A percentile compares a stretch with the other conserved stretches of the same genome.
Evolutionary conservation across 2,888 invertebrate genomes (phyloP).

Genomic region (Drosophila subsilvestris): DNA sequence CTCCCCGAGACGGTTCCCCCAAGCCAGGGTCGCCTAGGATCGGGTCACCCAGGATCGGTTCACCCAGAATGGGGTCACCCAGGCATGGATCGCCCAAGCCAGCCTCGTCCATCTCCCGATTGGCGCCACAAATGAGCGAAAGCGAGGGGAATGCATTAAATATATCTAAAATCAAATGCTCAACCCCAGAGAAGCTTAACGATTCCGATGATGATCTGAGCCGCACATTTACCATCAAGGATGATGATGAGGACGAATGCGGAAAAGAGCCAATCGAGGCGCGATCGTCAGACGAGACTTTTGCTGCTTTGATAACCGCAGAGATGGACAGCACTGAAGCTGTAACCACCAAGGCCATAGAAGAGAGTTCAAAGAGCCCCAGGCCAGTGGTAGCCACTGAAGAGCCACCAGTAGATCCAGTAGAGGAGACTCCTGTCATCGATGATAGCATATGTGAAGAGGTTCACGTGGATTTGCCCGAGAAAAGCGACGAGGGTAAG

Average conservation of each 20-base stretch:
- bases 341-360: background rate
- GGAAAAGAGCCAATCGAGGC: background rate
- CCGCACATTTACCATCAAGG: slow-evolving; percentile 68
- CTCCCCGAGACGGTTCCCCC: slow-evolving; percentile 44
- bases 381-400: background rate
- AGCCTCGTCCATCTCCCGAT: slow-evolving; percentile 5
- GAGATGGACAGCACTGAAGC: background rate
- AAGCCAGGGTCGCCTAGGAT: slow-evolving; percentile 43
- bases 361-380: background rate
- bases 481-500: slow-evolving; percentile 16
- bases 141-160: background rate
- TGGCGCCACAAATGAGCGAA: background rate
- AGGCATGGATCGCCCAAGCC: slow-evolving; percentile 39
- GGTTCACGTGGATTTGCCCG: slow-evolving; percentile 9
- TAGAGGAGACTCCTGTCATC: background rate
- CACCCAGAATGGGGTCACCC: slow-evolving; percentile 33
- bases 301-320: slow-evolving; percentile 11
- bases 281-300: slow-evolving; percentile 3
- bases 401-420: background rate
- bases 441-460: slow-evolving; percentile 37
- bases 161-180: slow-evolving; percentile 11
- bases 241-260: slow-evolving; percentile 12
- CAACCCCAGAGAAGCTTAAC: slow-evolving; percentile 25
- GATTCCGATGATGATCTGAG: slow-evolving; percentile 54
- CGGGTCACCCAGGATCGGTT: slow-evolving; percentile 24